Evolutionary conservation across 2,113 vertebrate genomes (phyloP), one percentile per base, ranked within the genome.

Genomic region (Rhinolophus sinicus): DNA sequence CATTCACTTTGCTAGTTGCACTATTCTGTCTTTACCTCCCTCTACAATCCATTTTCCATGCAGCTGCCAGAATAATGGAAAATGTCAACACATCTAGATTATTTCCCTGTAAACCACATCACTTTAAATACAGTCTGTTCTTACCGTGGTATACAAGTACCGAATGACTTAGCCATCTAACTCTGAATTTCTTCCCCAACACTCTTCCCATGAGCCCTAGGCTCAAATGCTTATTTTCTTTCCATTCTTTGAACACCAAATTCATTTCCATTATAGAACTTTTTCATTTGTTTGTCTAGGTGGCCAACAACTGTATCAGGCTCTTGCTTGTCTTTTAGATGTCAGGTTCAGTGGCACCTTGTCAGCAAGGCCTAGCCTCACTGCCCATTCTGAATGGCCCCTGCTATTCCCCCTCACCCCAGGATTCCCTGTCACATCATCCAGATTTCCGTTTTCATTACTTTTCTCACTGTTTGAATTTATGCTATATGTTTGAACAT

Each of bases 61-160:
- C 2, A 72, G 56, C 52, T 12, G 35, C 14, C 28, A 92, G 67
- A 75, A 44, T 44, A 16, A 35, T 83, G 24, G 88, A 58, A 70
- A 91, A 87, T 62, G 30, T 35, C 72, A 82, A n/a, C 60, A 88
- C 54, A 64, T 91, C 28, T 38, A 73, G 7, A 30, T 62, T n/a
- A 35, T 16, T 58, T 44, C 8, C 33, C 8, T 82, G 15, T 83
- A n/a, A 76, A 77, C 33, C 38, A 28, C 4, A 19, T 33, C 52
- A 58, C 40, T 21, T 89, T 52, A 65, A 26, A 76, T 77, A 77
- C 72, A 82, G 72, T 58, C 33, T 22, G 1, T 38, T 60, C 40
- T 64, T 81, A 56, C 8, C 2, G 10, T 47, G 8, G 44, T 2
- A 35, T 86, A 38, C 8, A 52, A 75, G 21, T 35, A 40, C 26